Base-by-base conservation (phyloP, 2,797 vertebrate genomes). In the Alectoris magna region DNA sequence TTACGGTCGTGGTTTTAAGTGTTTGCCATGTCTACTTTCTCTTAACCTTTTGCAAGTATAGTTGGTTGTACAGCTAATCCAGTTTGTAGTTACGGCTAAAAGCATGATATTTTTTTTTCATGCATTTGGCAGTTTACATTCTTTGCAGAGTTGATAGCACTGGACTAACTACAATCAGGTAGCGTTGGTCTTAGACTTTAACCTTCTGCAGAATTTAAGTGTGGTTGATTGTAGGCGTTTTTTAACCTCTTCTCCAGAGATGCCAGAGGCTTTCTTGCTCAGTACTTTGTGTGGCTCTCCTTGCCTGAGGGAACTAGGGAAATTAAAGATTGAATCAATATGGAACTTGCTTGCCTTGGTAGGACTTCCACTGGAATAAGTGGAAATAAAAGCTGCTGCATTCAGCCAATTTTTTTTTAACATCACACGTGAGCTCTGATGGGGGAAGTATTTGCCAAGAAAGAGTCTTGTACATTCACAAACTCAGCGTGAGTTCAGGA, bases 231-330 rank as follows among this genome's bases (percentile, higher is more conserved):
- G 12, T 23, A 36, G 9, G 8, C 8, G 5, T 23, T 89, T 9
- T 74, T 17, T 63, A 41, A 18, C 8, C 4, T 60, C 12, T 51
- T 73, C 39, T 7, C 4, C 14, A 53, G 44, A 68, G 44, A 17
- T 74, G 41, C 55, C 23, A 66, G 58, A 71, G 4, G 7, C 79
- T 82, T 93, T 4, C 2, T 29, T 44, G 0, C 38, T 68, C 0
- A 0, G 17, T 64, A 10, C 5, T 70, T 7, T 12, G 18, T 2
- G 2, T 63, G 26, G 10, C 26, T 51, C 12, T 74, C 23, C 10
- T 74, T 78, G n/a, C 23, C 18, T 41, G 22, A 75, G 56, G 26
- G 63, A 70, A 78, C 31, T 14, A 14, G 15, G 41, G 29, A 80
- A 75, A 62, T 68, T 75, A 2, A 2, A 41, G 51, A 6, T 39